phyloP scores from a whole-genome alignment of 2,888 invertebrate genomes.

The Serripes groenlandicus region DNA sequence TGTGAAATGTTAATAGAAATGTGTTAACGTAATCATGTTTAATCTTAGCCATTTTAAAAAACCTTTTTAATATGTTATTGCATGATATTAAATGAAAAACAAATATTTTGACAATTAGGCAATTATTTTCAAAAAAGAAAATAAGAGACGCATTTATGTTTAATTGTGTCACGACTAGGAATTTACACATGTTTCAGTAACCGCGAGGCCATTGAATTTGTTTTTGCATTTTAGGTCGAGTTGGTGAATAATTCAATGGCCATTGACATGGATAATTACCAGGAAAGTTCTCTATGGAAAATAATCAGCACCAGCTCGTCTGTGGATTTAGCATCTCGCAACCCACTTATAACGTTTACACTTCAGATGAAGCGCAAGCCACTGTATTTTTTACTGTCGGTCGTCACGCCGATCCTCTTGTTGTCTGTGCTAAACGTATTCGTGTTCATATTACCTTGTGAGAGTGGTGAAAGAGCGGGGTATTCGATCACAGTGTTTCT shows the following conservation, averaged over 20 bases:
- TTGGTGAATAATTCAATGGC: slow-evolving; percentile 39
- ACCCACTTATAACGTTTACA: slow-evolving; percentile 37
- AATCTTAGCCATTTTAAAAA: too few relatives aligned
- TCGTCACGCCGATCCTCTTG: slow-evolving; percentile 50
- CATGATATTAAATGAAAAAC: too few relatives aligned
- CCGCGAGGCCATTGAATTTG: not conserved
- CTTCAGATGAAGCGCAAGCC: slow-evolving; percentile 53
- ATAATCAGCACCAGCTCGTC: slow-evolving; percentile 23
- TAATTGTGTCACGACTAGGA: not conserved
- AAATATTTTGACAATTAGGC: too few relatives aligned
- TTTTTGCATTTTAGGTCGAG: slow-evolving; percentile 29
- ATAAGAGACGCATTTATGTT: not conserved
- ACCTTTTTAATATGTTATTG: too few relatives aligned
- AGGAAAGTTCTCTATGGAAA: slow-evolving; percentile 47
- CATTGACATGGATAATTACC: slow-evolving; percentile 34
- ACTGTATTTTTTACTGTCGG: slow-evolving; percentile 32
- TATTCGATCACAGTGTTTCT: slow-evolving; percentile 59
- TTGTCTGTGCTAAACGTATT: slow-evolving; percentile 44
- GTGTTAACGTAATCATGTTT: too few relatives aligned
- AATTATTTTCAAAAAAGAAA: too few relatives aligned
- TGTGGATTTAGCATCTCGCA: not conserved
- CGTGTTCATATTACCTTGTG: slow-evolving; percentile 54
- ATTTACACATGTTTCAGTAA: not conserved
- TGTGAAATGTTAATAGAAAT: too few relatives aligned
- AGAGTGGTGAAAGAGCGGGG: slow-evolving; percentile 53